Conservation (phyloP, 2,113 vertebrate species). For the Seriola quinqueradiata region DNA sequence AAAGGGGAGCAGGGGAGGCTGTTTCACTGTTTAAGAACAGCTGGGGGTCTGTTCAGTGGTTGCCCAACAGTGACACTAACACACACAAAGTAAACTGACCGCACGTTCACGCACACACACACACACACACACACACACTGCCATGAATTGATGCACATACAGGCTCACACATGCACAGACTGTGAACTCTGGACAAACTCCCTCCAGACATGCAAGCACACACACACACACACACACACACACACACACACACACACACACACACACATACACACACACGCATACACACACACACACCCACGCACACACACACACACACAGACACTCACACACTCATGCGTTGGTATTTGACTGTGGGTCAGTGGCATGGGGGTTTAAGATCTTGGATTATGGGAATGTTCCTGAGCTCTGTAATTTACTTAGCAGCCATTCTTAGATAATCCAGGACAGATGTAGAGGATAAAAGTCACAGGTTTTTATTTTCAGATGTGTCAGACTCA, state of each 20-base stretch:
- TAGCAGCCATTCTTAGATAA: conserved; percentile 69
- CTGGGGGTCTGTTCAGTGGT: conserved; percentile 48
- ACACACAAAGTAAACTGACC: conserved; percentile 14
- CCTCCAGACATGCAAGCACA: conserved; percentile 6
- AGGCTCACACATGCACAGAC: conserved; percentile 21
- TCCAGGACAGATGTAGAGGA: conserved; percentile 66
- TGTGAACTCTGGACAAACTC: conserved; percentile 24
- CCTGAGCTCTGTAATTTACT: conserved; percentile 71
- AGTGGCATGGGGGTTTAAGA: conserved; percentile 57
- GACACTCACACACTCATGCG: conserved; percentile 17
- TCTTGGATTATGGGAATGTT: conserved; percentile 64
- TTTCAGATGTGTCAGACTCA: conserved; percentile 35
- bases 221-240: conserved; percentile 30
- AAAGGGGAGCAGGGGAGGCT: conserved; percentile 52
- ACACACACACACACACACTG: background rate
- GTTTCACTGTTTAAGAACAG: conserved; percentile 43
- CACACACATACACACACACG: conserved; percentile 9
- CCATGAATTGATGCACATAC: conserved; percentile 6
- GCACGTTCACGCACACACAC: conserved; percentile 16
- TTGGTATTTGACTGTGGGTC: conserved; percentile 50
- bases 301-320: conserved; percentile 16
- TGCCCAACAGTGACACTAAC: conserved; percentile 33
- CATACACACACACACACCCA: conserved; percentile 29
- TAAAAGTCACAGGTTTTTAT: conserved; percentile 60
- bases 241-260: conserved; percentile 19